phyloP scores from a whole-genome alignment of 2,797 vertebrate species.

The Thunnus albacares region DNA sequence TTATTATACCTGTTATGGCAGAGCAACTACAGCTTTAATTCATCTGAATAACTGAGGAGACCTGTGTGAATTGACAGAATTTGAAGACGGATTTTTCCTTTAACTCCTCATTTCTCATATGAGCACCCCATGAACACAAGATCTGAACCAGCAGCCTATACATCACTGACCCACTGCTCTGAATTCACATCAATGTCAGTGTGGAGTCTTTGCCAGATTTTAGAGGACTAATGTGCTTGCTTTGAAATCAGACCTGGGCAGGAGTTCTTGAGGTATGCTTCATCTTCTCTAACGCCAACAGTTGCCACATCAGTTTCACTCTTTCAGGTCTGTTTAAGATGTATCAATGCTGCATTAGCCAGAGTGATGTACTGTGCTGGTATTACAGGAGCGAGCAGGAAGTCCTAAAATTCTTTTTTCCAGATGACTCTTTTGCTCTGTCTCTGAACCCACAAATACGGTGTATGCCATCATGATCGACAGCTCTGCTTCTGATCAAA shows the following conservation, averaged over 20 bases:
- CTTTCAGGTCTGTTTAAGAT: background rate
- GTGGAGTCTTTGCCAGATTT: background rate
- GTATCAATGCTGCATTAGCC: background rate
- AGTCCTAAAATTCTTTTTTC: slow-evolving; percentile 18
- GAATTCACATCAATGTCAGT: too few species aligned
- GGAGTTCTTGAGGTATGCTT: slow-evolving; percentile 3
- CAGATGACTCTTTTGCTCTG: slow-evolving; percentile 3
- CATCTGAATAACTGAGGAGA: background rate
- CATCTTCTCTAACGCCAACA: slow-evolving; percentile 2
- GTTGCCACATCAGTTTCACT: background rate
- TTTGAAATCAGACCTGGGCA: background rate
- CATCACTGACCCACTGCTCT: background rate
- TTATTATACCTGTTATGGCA: background rate
- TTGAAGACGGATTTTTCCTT: background rate
- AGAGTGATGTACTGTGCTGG: background rate
- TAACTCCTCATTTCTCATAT: background rate
- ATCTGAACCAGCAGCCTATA: background rate
- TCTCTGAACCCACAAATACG: background rate
- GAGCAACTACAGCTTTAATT: background rate
- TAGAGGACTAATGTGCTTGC: background rate
- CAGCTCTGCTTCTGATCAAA: slow-evolving; percentile 15
- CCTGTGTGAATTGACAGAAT: background rate
- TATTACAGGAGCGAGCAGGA: slow-evolving; percentile 15
- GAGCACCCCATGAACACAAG: background rate
- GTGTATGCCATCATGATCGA: background rate